Evolutionary conservation across 2,888 invertebrate genomes (phyloP).

Genomic region (Diabrotica balteata): DNA sequence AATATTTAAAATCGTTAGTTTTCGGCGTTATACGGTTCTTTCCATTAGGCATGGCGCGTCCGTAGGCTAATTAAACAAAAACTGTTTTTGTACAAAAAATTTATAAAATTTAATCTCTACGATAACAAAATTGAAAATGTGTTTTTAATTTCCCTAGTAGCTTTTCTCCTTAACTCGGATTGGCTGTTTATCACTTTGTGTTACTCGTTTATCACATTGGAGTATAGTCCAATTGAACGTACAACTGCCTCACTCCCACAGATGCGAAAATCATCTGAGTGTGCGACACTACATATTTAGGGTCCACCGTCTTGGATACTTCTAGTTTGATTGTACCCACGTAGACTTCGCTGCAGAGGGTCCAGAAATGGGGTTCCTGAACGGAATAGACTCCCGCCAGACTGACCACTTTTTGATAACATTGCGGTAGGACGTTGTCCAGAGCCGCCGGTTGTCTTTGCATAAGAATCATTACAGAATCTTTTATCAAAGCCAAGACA

Average conservation of each 20-base stretch:
- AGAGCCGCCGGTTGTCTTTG: conserved; percentile 87
- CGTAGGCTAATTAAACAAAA: not conserved
- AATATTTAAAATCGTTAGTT: too few species aligned
- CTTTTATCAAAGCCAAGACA: conserved; percentile 83
- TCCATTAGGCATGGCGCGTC: too few species aligned
- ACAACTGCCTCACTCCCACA: conserved; percentile 88
- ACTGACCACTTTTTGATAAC: conserved; percentile 88
- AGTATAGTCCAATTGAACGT: conserved; percentile 92
- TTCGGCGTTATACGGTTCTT: too few species aligned
- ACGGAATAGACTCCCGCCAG: conserved; percentile 94
- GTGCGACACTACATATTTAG: conserved; percentile 90
- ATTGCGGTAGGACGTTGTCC: conserved; percentile 83
- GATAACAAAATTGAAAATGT: not conserved
- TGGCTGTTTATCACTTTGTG: conserved; percentile 3
- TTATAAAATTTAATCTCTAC: conserved; percentile 8
- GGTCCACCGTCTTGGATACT: conserved; percentile 91
- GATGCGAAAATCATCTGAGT: conserved; percentile 94
- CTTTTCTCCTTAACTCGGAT: too few species aligned
- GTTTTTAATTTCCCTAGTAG: not conserved
- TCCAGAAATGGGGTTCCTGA: conserved; percentile 99
- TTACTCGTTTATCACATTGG: conserved; percentile 67
- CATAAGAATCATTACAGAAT: conserved; percentile 91
- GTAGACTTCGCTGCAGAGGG: conserved; percentile 91
- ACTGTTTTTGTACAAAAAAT: conserved; percentile 4
- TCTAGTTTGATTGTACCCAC: conserved; percentile 94